phyloP scores from a whole-genome alignment of 2,113 vertebrate species.

The Sylvilagus bachmani region DNA sequence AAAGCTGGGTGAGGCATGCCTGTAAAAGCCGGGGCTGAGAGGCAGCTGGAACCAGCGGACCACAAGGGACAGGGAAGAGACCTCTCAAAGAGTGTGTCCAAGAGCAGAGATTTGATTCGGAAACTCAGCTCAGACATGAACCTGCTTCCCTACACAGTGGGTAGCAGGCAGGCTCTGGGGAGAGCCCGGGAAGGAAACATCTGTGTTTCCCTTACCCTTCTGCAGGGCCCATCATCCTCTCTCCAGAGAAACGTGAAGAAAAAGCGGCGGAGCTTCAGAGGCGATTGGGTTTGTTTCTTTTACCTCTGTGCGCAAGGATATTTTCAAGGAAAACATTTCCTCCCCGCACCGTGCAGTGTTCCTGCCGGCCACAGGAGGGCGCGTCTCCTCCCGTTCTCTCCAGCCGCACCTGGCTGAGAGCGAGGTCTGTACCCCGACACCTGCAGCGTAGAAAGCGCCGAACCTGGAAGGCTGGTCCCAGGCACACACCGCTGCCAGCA shows the following conservation, averaged over 20 bases:
- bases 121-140: not conserved
- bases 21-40: not conserved
- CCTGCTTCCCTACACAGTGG: not conserved
- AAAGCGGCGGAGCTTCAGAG: not conserved
- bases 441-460: not conserved
- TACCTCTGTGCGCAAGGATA: accelerated
- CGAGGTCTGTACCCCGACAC: too few species aligned
- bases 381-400: not conserved
- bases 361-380: conserved; percentile 38
- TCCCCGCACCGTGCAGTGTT: not conserved
- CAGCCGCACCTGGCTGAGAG: accelerated
- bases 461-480: not conserved
- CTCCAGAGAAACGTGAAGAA: not conserved
- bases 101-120: not conserved
- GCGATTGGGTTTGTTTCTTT: not conserved
- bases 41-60: not conserved
- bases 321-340: not conserved
- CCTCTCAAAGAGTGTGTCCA: too few species aligned
- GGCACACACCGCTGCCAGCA: not conserved
- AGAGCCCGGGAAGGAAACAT: not conserved
- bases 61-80: not conserved
- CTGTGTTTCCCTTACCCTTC: not conserved
- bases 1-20: too few species aligned
- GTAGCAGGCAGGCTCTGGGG: not conserved
- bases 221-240: not conserved